Evolutionary conservation across 2,888 invertebrate species (phyloP).

Genomic region (Lymantria dispar): DNA sequence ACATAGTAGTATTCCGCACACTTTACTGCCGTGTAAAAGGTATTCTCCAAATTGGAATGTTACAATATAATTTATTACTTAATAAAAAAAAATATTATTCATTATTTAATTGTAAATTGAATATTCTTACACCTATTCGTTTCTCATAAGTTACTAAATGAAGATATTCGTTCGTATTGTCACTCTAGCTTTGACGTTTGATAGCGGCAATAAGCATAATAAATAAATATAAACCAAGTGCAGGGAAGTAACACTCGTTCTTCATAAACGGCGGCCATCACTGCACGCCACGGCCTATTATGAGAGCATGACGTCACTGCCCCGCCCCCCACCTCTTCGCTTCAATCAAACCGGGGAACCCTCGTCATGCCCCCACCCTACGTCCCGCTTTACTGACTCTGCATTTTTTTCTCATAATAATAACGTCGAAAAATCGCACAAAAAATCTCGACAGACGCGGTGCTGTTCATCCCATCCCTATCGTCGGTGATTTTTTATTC

Average conservation of each 20-base stretch:
- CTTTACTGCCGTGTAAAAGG: too few relatives aligned
- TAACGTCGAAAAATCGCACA: conserved; percentile 80
- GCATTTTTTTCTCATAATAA: conserved; percentile 81
- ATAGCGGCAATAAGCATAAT: conserved; percentile 23
- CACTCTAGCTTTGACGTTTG: conserved; percentile 8
- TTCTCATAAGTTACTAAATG: background rate
- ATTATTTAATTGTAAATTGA: background rate
- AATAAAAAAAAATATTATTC: background rate
- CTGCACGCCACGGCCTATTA: conserved; percentile 80
- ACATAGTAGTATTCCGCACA: too few relatives aligned
- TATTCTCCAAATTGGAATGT: too few relatives aligned
- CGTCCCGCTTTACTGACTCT: conserved; percentile 80
- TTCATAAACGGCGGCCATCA: conserved; percentile 81
- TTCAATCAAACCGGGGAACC: conserved; percentile 81
- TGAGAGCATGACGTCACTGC: conserved; percentile 82
- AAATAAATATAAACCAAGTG: conserved; percentile 65
- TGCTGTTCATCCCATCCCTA: conserved; percentile 71
- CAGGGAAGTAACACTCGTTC: conserved; percentile 64
- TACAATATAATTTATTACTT: too few relatives aligned
- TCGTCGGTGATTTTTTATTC: conserved; percentile 54
- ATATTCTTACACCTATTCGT: background rate
- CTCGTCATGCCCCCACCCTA: conserved; percentile 80
- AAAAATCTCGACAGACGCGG: conserved; percentile 79
- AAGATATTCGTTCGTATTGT: background rate
- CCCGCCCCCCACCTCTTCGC: conserved; percentile 78